Evolutionary conservation across 2,113 vertebrate species (phyloP).

Genomic region (Crotalus tigris): DNA sequence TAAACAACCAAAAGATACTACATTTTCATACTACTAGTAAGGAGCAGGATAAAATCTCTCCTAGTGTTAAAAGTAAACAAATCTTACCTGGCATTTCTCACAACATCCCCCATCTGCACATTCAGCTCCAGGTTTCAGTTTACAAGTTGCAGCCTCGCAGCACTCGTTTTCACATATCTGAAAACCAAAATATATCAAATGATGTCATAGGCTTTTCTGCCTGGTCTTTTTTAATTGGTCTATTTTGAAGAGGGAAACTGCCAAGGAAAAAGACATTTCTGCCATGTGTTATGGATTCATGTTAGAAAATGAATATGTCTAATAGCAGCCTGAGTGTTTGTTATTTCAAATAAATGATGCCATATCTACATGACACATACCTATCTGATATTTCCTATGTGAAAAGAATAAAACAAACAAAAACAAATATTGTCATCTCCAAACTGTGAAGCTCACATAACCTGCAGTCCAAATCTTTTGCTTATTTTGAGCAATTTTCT

Average conservation of each 20-base stretch:
- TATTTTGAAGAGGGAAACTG: fast-evolving
- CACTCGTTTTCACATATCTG: slow-evolving; percentile 70
- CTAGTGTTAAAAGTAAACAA: background rate
- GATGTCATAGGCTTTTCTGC: fast-evolving
- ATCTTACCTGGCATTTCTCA: slow-evolving; percentile 69
- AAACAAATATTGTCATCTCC: background rate
- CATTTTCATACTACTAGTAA: too few species aligned
- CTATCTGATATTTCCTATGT: background rate
- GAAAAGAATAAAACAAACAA: background rate
- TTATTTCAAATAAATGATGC: fast-evolving
- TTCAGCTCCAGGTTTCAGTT: slow-evolving; percentile 36
- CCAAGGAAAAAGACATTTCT: background rate
- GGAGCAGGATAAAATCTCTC: background rate
- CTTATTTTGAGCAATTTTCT: background rate
- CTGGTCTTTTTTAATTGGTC: background rate
- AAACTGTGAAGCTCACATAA: background rate
- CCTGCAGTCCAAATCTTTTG: background rate
- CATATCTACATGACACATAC: background rate
- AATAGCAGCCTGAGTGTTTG: fast-evolving
- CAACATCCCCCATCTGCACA: slow-evolving; percentile 70
- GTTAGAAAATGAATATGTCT: fast-evolving
- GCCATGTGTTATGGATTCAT: background rate
- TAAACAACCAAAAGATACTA: background rate
- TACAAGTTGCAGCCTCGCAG: slow-evolving; percentile 68
- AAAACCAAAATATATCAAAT: background rate